phyloP scores from a whole-genome alignment of 2,113 vertebrate genomes.

The Chitala chitala region DNA sequence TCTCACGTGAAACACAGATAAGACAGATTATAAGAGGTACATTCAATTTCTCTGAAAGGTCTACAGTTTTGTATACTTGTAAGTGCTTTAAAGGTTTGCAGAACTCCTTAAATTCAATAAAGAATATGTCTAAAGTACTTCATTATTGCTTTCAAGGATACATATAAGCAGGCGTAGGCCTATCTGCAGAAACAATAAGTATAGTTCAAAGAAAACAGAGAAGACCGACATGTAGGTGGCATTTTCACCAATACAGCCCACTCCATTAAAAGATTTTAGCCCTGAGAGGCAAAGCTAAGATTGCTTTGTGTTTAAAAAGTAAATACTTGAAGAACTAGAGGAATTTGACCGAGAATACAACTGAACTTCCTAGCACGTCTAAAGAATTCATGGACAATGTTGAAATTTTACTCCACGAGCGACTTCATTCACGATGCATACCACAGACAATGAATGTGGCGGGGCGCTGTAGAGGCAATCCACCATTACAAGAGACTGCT shows the following conservation, averaged over 20 bases:
- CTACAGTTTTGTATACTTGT: too few species aligned
- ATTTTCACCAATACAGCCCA: constrained; percentile 26
- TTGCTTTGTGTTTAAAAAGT: too few species aligned
- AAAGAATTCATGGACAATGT: constrained; percentile 5
- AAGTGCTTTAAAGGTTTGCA: background rate
- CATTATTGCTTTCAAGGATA: background rate
- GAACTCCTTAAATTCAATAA: background rate
- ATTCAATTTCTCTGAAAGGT: too few species aligned
- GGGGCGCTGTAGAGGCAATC: constrained; percentile 12
- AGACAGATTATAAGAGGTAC: too few species aligned
- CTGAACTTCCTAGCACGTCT: too few species aligned
- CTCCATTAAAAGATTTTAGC: too few species aligned
- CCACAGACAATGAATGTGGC: background rate
- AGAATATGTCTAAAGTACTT: background rate
- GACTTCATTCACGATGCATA: background rate
- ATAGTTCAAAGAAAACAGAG: too few species aligned
- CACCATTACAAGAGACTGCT: constrained; percentile 28
- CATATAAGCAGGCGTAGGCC: background rate
- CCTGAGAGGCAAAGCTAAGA: too few species aligned
- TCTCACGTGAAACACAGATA: too few species aligned
- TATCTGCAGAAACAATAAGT: constrained; percentile 23
- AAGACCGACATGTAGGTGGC: too few species aligned
- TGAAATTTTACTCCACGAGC: background rate
- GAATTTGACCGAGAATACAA: too few species aligned
- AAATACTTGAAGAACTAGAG: background rate